A percentile compares a stretch with the other conserved stretches of the same genome.
Conservation (phyloP, 2,888 invertebrate species). For the Latheticus oryzae region DNA sequence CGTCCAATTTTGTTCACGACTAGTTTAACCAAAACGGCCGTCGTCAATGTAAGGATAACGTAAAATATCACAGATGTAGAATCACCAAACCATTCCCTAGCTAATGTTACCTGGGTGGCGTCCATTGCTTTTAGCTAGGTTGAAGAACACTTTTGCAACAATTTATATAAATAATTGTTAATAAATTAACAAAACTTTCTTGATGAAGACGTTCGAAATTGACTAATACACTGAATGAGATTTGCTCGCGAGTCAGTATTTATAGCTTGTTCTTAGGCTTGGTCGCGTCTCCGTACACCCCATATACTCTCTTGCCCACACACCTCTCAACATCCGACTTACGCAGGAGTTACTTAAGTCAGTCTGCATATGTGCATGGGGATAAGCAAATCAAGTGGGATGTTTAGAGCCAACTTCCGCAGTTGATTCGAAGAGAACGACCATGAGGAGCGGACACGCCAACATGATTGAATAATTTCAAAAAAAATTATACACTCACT, state of each 20-base stretch:
- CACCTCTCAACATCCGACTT: slow-evolving; percentile 35
- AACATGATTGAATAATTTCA: too few relatives aligned
- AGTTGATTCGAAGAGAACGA: slow-evolving; percentile 6
- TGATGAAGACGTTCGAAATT: slow-evolving; percentile 31
- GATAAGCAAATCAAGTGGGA: slow-evolving; percentile 15
- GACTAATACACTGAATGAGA: slow-evolving; percentile 56
- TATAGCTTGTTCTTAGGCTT: slow-evolving; percentile 62
- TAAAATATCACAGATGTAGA: slow-evolving; percentile 59
- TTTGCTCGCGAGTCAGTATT: slow-evolving; percentile 58
- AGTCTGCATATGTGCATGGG: slow-evolving; percentile 26
- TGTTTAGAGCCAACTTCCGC: slow-evolving; percentile 23
- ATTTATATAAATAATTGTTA: neutral
- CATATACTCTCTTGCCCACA: slow-evolving; percentile 48
- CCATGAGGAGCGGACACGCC: slow-evolving; percentile 14
- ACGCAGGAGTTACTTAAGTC: slow-evolving; percentile 28
- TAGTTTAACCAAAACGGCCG: slow-evolving; percentile 61
- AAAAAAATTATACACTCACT: too few relatives aligned
- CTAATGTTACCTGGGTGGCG: slow-evolving; percentile 61
- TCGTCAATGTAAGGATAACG: slow-evolving; percentile 59
- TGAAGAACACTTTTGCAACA: slow-evolving; percentile 12
- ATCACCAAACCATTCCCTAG: slow-evolving; percentile 57
- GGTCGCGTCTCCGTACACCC: slow-evolving; percentile 55
- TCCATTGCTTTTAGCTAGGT: slow-evolving; percentile 54
- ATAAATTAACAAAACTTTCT: slow-evolving; percentile 5
- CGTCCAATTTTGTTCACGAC: slow-evolving; percentile 59